phyloP scores from a whole-genome alignment of 2,888 invertebrate genomes.

The Plutella xylostella region DNA sequence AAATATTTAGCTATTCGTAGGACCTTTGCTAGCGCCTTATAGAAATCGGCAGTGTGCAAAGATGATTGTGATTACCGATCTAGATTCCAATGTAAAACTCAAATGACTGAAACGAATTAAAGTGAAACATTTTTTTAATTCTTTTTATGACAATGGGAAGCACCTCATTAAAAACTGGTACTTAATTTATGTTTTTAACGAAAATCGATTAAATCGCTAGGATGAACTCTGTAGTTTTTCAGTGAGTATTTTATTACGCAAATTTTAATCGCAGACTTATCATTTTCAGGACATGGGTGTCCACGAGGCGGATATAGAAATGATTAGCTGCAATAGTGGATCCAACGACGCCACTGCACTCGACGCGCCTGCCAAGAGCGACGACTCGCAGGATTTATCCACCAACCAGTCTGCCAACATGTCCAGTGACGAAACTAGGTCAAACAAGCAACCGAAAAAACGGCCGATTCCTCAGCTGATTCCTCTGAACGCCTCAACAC shows the following conservation, averaged over 20 bases:
- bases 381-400: conserved; percentile 24
- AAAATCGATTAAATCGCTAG: too few species aligned
- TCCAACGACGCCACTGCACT: conserved; percentile 44
- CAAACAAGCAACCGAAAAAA: conserved; percentile 41
- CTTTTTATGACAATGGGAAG: too few species aligned
- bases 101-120: too few species aligned
- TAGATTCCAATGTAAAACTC: too few species aligned
- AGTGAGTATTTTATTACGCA: neutral
- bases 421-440: conserved; percentile 35
- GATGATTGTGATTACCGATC: too few species aligned
- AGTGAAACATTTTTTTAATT: too few species aligned
- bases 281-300: conserved; percentile 56
- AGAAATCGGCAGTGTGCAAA: too few species aligned
- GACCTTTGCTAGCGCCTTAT: too few species aligned
- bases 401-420: conserved; percentile 19
- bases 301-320: conserved; percentile 47
- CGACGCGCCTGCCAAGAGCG: conserved; percentile 27
- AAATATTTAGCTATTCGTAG: too few species aligned
- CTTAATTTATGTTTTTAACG: too few species aligned
- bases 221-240: too few species aligned
- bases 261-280: neutral
- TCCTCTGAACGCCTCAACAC: conserved; percentile 70
- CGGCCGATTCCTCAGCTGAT: conserved; percentile 83
- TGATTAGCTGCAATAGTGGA: conserved; percentile 51
- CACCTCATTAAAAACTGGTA: too few species aligned